Evolutionary conservation across 2,797 vertebrate species (phyloP), one percentile per base, ranked within the genome.

Genomic region (Prionace glauca): DNA sequence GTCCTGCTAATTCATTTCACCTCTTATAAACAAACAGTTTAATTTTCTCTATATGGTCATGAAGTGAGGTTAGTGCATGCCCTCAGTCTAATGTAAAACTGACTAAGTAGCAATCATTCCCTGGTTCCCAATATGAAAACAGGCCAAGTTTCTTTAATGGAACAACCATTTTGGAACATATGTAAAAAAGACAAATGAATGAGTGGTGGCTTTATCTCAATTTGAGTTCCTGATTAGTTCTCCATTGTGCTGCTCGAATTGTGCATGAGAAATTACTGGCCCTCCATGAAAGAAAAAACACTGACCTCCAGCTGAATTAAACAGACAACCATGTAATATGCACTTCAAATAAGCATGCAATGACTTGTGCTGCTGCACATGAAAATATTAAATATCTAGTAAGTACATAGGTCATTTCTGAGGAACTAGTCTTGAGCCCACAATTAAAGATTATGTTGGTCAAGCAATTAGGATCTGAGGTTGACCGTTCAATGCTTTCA

Each of bases 291-390:
- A 91, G 56, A 62, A 65, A 91, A 65, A n/a, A 16, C n/a, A 91
- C 22, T 93, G 91, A 93, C 56, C 91, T 24, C 62, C 1, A 41
- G 65, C 10, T 71, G 91, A 69, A 69, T 93, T 93, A 67, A 93
- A 93, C 26, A 69, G 91, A 69, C 91, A 93, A 69, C n/a, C 62
- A 93, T 69, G n/a, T 69, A 69, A 93, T 41, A 41, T 11, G 36
- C 11, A 69, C 91, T 69, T 93, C 91, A 93, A 93, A 71, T 24
- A 69, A n/a, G 67, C 62, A 93, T 93, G 91, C 91, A 67, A 69
- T 26, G 7, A 36, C 69, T 93, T 93, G 91, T 93, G 91, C 67
- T 69, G 65, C 91, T 69, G 8, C 36, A 69, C 41, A 65, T 71
- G 65, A 93, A 93, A 93, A 93, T 69, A 93, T 71, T 71, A 93